Conservation (phyloP, 30 jellyfish, hydroid and myxozoan species). For the Mastigias papua region DNA sequence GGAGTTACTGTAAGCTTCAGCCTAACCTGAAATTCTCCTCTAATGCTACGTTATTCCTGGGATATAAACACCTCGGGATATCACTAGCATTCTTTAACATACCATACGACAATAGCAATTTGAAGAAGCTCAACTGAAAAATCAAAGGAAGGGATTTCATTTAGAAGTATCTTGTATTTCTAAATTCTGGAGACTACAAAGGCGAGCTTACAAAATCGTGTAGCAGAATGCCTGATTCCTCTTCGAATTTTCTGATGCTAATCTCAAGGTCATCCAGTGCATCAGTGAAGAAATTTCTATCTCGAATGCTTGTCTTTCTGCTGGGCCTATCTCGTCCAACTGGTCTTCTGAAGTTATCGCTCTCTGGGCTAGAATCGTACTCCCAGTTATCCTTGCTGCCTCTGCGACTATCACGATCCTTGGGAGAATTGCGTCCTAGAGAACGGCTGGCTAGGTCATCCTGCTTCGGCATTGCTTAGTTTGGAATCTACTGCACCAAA, state of each 20-base stretch:
- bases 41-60: no score
- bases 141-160: neutral
- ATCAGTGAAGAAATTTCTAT: conserved; percentile 55
- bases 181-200: no score
- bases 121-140: neutral
- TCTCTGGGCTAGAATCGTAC: conserved; percentile 58
- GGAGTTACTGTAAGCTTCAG: no score
- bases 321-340: conserved; percentile 35
- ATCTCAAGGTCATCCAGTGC: conserved; percentile 70
- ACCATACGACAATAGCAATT: no score
- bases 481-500: neutral
- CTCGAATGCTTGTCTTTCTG: conserved; percentile 54
- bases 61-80: no score
- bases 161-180: no score
- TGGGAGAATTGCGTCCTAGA: conserved; percentile 61
- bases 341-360: conserved; percentile 21
- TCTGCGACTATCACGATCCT: conserved; percentile 53
- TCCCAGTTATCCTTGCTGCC: conserved; percentile 63
- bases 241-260: conserved; percentile 57
- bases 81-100: no score
- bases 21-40: no score
- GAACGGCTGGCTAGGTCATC: conserved; percentile 1
- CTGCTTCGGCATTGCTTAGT: neutral
- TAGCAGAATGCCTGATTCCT: conserved; percentile 57
- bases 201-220: conserved; percentile 67